Base-by-base conservation (phyloP, 2,797 vertebrate genomes). In the Megalops cyprinoides region DNA sequence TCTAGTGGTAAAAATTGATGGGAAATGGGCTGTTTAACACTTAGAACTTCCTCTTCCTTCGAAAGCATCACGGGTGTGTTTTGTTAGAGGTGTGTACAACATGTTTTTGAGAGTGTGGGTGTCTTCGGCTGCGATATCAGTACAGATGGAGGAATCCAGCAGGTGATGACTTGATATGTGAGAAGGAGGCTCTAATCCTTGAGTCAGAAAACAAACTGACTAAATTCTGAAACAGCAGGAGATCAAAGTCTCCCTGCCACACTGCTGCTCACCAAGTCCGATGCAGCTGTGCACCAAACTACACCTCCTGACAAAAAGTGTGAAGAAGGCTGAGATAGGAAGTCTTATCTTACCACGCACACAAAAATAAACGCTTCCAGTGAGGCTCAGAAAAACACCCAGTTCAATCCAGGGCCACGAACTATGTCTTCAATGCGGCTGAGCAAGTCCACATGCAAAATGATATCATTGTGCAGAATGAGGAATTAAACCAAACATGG, bases 151-250 rank as follows among this genome's bases (percentile, higher is more conserved):
- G 67, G 65, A 20, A 6, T 56, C n/a, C 23, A 20, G 34, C 73
- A 55, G 58, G 73, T 76, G 31, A 4, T 25, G 14, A 42, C 79
- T 42, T 79, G 78, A 51, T 6, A 74, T 80, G 79, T 73, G 55
- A 18, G 1, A 73, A 55, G 44, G 15, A 1, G 58, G 31, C 34
- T 55, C 31, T 44, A 53, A 77, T 56, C 75, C 49, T 5, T 31
- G 34, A 25, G 58, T 55, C 28, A 69, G 60, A 42, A 56, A 53
- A 37, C 60, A 7, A 44, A 3, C 28, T n/a, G 7, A 55, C n/a
- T n/a, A n/a, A 37, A 39, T n/a, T 55, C 37, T 34, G n/a, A 58
- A 25, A 31, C 34, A 3, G 34, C 9, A 23, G 23, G 58, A 67
- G 74, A 56, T 67, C 18, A 77, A 69, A 71, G 2, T 60, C 62